Base-by-base conservation (phyloP, 2,113 vertebrate species). In the Mugil cephalus region DNA sequence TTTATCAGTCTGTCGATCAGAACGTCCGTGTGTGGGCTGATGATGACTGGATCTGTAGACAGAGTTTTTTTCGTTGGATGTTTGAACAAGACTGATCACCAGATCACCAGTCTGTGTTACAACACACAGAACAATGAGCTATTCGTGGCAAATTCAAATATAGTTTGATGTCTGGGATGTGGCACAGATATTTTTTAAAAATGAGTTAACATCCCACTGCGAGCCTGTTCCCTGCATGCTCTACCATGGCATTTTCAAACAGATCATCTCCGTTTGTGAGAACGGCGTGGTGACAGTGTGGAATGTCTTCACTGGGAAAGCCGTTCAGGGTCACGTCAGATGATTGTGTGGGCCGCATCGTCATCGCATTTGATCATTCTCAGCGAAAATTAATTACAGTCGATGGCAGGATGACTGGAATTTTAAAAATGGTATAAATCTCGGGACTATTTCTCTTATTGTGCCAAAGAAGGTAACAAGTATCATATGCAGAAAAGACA, bases 121-220 rank as follows among this genome's bases (percentile, higher is more conserved):
- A 80, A 69, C 43, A 10, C 2, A 7, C 1, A 47, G 4, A 87
- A 87, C n/a, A 84, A 82, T 30, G 67, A 78, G 58, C 11, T 87
- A 3, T 1, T 76, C 2, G 1, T 87, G 5, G 70, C 78, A 4
- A 79, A 73, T 39, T 15, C 56, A 6, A 1, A 55, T 1, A 69
- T 84, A 3, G 74, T 18, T 10, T 53, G 30, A 46, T 55, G 17
- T 36, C 34, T 79, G 1, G 81, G 85, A 15, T 42, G 40, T 56
- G 81, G 66, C 43, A 87, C 80, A 1, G 53, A 81, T 7, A 11
- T 61, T 34, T n/a, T 83, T 60, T 11, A 8, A 56, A 15, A 12
- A 17, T 0, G 3, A 7, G 0, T 1, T 73, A 12, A 64, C 13
- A 8, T 75, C 77, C 5, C 74, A 84, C 11, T 1, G 34, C 4